Conservation (phyloP, 2,113 vertebrate genomes). For the Aplodontia rufa region DNA sequence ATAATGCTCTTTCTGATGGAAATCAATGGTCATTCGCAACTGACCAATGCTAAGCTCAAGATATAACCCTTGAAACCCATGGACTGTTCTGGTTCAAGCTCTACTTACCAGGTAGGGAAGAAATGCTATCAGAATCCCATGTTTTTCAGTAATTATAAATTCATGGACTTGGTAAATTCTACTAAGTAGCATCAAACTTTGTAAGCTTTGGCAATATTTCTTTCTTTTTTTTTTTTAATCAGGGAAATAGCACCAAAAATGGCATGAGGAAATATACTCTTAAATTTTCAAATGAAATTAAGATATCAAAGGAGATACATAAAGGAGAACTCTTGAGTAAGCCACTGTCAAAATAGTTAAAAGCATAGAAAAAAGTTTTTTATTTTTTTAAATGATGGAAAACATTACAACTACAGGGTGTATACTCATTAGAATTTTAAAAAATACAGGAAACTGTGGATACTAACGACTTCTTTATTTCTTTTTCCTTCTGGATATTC, state of each 20-base stretch:
- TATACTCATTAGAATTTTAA: conserved; percentile 77
- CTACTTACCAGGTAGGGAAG: not conserved
- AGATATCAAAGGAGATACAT: not conserved
- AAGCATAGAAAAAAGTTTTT: not conserved
- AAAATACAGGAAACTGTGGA: conserved; percentile 76
- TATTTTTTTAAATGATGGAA: conserved; percentile 11
- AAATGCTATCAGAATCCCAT: no score
- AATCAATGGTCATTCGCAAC: not conserved
- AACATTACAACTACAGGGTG: not conserved
- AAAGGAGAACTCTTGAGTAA: conserved; percentile 15
- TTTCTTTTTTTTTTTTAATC: not conserved
- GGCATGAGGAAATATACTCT: not conserved
- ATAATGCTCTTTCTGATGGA: not conserved
- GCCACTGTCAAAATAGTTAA: conserved; percentile 31
- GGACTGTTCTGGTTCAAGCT: not conserved
- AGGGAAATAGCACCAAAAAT: not conserved
- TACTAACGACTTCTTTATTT: conserved; percentile 66
- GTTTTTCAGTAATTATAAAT: conserved; percentile 5
- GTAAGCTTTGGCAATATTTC: not conserved
- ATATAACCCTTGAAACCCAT: not conserved
- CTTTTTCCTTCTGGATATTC: conserved; percentile 68
- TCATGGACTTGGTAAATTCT: not conserved
- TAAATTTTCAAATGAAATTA: not conserved
- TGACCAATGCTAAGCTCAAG: not conserved
- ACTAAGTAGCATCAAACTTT: not conserved